Base-by-base conservation (phyloP, 1,140 invertebrate genomes). In the Spodoptera litura region DNA sequence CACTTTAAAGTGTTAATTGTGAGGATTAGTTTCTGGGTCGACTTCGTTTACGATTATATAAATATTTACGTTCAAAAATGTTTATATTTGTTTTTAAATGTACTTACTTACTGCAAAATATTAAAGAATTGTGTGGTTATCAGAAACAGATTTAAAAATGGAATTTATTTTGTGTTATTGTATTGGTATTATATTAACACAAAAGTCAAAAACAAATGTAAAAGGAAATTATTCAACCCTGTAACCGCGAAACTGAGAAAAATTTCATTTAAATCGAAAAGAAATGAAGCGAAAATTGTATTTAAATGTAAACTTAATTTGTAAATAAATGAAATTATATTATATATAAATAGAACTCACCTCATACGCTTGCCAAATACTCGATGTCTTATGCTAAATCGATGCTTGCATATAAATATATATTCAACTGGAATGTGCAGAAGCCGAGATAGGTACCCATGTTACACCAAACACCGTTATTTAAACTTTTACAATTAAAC, bases 361-460 rank as follows among this genome's bases (percentile, higher is more conserved):
- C 75, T 76, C 72, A 83, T 82, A 85, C 89, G 88, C 87, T 87
- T 87, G 87, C 87, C 88, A 88, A 81, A 75, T 83, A 80, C 80
- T 73, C 44, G 64, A 75, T 80, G 78, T 78, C 73, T 82, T 81
- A 88, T 92, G 93, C 93, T 93, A 94, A 94, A 93, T 93, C 91
- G 85, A 93, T 78, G 86, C 93, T 94, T 93, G 93, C 81, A 89
- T 85, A 94, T 93, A 93, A 94, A 94, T 93, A 94, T 88, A 94
- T 93, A 92, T 93, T 89, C 52, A 56, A 87, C 85, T 87, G 87
- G 86, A 91, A 88, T 84, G 91, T 94, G 87, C 85, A 87, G 87
- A 93, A 92, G 91, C 89, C 78, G 87, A 91, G 91, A 94, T 93
- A 94, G 91, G 93, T 88, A 93, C 89, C 90, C 89, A 92, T 89